Evolutionary conservation across 1,140 invertebrate species (phyloP).

Genomic region (Amphibalanus amphitrite): DNA sequence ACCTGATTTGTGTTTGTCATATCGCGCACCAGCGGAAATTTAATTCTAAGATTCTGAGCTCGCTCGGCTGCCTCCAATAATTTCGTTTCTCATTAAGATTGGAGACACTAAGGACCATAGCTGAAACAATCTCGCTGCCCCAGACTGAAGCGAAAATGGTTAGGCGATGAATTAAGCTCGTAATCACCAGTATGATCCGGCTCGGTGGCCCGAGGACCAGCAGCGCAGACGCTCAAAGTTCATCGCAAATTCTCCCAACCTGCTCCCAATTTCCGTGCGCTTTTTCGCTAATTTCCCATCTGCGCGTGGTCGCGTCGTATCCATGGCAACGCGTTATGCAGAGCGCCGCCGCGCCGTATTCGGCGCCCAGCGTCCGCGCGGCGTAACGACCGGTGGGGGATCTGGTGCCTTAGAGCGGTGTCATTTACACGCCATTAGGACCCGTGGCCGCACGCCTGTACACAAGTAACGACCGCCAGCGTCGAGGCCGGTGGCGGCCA

Average conservation of each 20-base stretch:
- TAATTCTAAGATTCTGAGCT: not conserved
- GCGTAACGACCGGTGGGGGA: not conserved
- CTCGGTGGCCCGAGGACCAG: too few species aligned
- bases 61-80: not conserved
- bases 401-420: not conserved
- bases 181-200: too few species aligned
- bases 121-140: too few species aligned
- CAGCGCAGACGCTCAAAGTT: too few species aligned
- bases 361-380: too few species aligned
- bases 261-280: too few species aligned
- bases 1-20: constrained; percentile 1
- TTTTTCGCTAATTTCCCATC: not conserved
- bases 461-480: not conserved
- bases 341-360: not conserved
- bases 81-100: not conserved
- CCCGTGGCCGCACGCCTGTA: not conserved
- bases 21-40: not conserved
- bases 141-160: too few species aligned
- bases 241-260: too few species aligned
- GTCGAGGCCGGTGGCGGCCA: not conserved
- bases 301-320: not conserved
- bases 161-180: too few species aligned
- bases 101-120: not conserved
- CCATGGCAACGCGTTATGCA: not conserved
- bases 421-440: not conserved